Evolutionary conservation across 2,797 vertebrate genomes (phyloP), one percentile per base, ranked within the genome.

Genomic region (Coregonus sp.): DNA sequence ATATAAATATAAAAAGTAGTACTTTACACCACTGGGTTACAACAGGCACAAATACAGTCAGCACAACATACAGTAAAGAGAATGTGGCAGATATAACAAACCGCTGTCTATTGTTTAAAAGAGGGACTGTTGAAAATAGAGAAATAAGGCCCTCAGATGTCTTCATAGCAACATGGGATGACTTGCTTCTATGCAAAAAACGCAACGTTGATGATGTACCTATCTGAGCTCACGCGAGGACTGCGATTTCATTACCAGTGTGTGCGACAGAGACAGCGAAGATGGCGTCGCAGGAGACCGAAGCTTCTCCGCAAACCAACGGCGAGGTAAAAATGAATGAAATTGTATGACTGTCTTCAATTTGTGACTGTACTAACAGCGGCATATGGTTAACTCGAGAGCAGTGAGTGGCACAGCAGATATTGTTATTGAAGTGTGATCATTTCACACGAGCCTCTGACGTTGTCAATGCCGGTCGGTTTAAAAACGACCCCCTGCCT

Each of bases 261-360:
- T 87, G 90, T 87, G 91, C 85, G 92, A 92, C 78, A 90, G 91
- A 93, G 92, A 94, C 90, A 85, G 89, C 90, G 89, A 92, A 95
- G 94, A 95, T 95, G 95, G 94, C 95, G 94, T 92, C 93, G 89
- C 94, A 93, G 94, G 94, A 92, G 90, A 93, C 87, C 75, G 90
- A 91, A 86, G 90, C 88, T 74, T 40, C 89, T 61, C 89, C 81
- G 80, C 79, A 92, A 83, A 78, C 86, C 82, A 95, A 95, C 90
- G 94, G 95, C 90, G 94, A 95, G 95, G 95, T 95, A 94, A 94
- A 89, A 88, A 76, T 83, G 67, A 87, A 86, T 87, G 82, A 90
- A 87, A 87, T 14, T 31, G 66, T 7, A 2, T 14, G 54, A 12
- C 16, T 1, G 4, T 35, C 0, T 66, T 50, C 18, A 1, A 14